Evolutionary conservation across 2,888 invertebrate genomes (phyloP).

Genomic region (Drosophila diplacantha): DNA sequence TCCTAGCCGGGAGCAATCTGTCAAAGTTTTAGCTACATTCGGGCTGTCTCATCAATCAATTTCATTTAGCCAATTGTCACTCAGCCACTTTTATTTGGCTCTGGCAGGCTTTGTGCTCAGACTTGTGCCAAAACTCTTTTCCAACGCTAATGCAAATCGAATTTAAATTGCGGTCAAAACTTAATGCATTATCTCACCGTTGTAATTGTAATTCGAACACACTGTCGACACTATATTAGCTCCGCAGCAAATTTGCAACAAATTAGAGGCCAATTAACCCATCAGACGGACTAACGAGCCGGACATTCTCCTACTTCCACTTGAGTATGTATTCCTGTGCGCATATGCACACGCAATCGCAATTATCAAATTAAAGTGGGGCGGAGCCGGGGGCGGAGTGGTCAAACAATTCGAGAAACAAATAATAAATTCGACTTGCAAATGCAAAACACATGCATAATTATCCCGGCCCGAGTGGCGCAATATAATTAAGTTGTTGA

Average conservation of each 20-base stretch:
- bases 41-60: constrained; percentile 70
- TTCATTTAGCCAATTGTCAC: constrained; percentile 59
- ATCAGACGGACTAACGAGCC: constrained; percentile 49
- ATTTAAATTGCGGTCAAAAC: constrained; percentile 8
- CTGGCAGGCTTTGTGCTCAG: not conserved
- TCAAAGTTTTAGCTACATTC: constrained; percentile 62
- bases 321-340: constrained; percentile 15
- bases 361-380: constrained; percentile 68
- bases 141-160: constrained; percentile 9
- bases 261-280: constrained; percentile 67
- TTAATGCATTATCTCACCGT: constrained; percentile 20
- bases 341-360: constrained; percentile 45
- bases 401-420: constrained; percentile 48
- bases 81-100: constrained; percentile 42
- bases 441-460: constrained; percentile 41
- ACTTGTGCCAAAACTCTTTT: not conserved
- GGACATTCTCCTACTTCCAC: constrained; percentile 15
- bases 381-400: constrained; percentile 17
- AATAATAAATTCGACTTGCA: constrained; percentile 41
- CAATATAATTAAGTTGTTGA: constrained; percentile 66
- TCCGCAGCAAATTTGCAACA: constrained; percentile 55
- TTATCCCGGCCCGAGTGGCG: constrained; percentile 35
- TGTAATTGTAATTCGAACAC: constrained; percentile 31
- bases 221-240: constrained; percentile 22
- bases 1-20: constrained; percentile 55